Evolutionary conservation across 2,113 vertebrate species (phyloP), one percentile per base, ranked within the genome.

Genomic region (Fregata magnificens): DNA sequence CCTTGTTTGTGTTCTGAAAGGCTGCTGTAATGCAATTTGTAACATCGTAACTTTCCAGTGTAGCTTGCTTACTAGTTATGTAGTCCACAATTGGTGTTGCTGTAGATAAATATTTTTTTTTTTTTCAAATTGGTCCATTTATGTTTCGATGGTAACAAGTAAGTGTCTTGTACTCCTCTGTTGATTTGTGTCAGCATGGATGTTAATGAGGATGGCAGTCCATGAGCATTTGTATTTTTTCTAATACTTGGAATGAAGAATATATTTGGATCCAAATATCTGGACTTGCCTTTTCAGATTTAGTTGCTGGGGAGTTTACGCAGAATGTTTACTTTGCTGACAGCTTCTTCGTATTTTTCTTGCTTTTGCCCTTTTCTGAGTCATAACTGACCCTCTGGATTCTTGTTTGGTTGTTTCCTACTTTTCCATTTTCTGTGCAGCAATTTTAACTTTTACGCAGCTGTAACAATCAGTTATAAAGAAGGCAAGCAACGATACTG

Each of bases 331-430:
- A 82, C 79, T 95, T 94, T 91, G 45, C 86, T 65, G 53, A 88
- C 61, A 80, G 62, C 53, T 87, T 58, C 56, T 72, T 53, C 80
- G 71, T 22, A 20, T 32, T 90, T 94, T 95, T 94, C 49, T 90
- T 94, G 90, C 82, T 95, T 97, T 86, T 88, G 78, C 90, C 95
- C 93, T 93, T 87, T 82, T 96, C 87, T 95, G 95, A 96, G 95
- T 95, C 95, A 96, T 88, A 77, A 40, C 45, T 95, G 96, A 96
- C 95, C 95, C 93, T 90, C 63, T 62, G 40, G 76, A 92, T 88
- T 95, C 91, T 80, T 95, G 61, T 82, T 91, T 38, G 44, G 58
- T 80, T 90, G 71, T 85, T 94, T 84, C 29, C 73, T 85, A n/a
- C 70, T 96, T 80, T 93, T 58, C 72, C 38, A 31, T 94, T 96